A percentile compares a stretch with the other conserved stretches of the same genome.
Conservation (phyloP, 2,797 vertebrate genomes). For the Limnodromus scolopaceus region DNA sequence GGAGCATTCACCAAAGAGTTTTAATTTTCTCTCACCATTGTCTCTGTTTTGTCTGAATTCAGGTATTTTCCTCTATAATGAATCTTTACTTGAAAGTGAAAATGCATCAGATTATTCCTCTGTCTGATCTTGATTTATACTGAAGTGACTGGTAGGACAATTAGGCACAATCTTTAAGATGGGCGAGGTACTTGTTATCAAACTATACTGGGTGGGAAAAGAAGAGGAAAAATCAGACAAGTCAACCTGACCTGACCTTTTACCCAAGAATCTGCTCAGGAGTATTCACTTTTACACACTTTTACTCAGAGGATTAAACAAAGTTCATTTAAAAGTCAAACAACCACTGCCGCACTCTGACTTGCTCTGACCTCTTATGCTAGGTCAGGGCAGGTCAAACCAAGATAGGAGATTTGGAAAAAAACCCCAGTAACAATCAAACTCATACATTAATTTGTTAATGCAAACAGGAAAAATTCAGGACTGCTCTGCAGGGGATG, state of each 20-base stretch:
- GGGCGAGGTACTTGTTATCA: not conserved
- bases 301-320: conserved; percentile 59
- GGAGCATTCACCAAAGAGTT: not conserved
- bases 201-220: not conserved
- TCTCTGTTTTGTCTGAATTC: not conserved
- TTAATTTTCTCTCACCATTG: not conserved
- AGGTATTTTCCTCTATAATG: not conserved
- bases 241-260: conserved; percentile 58
- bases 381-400: conserved; percentile 45
- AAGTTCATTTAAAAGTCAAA: conserved; percentile 63
- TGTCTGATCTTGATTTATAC: not conserved
- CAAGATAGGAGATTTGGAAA: not conserved
- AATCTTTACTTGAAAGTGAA: not conserved
- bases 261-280: not conserved
- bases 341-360: not conserved
- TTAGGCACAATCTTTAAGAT: not conserved
- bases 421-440: not conserved
- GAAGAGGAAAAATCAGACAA: conserved; percentile 6
- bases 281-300: conserved; percentile 67
- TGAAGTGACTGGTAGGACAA: not conserved
- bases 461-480: not conserved
- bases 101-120: not conserved
- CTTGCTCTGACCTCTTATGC: conserved; percentile 34
- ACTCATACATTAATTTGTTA: not conserved
- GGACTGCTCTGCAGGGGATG: not conserved